These are phyloP conservation scores for Anisognathus igniventris DNA, from an alignment of 2,797 vertebrate species.

Conservation along the genomic window DNA sequence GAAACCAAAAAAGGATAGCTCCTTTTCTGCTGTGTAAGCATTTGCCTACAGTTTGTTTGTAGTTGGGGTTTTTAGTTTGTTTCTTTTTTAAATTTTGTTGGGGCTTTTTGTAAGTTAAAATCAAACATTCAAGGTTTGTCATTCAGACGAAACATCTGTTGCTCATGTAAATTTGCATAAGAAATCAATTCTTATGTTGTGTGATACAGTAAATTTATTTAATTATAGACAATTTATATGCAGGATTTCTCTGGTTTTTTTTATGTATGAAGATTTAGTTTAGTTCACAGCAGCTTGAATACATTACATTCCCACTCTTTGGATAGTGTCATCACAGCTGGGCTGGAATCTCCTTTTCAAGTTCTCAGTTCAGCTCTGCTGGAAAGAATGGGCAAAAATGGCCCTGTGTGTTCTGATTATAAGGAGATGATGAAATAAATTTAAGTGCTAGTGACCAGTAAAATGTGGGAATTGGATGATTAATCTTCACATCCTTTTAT, in stretches of 20 bases:
- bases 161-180: not conserved
- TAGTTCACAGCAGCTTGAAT: not conserved
- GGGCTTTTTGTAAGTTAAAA: not conserved
- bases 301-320: not conserved
- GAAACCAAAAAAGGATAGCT: constrained; percentile 81
- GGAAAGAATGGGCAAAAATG: not conserved
- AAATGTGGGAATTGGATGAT: not conserved
- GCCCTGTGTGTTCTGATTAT: not conserved
- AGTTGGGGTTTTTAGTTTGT: accelerated
- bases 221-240: not conserved
- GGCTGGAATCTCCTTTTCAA: not conserved
- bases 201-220: not conserved
- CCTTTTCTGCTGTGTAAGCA: constrained; percentile 84
- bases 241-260: not conserved
- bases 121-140: not conserved
- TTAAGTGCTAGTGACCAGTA: not conserved
- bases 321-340: not conserved
- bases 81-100: not conserved
- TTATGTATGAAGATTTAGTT: not conserved
- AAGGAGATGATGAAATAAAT: not conserved
- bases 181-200: not conserved
- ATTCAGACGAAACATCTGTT: not conserved
- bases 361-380: not conserved
- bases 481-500: not conserved
- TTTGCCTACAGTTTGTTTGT: not conserved